Evolutionary conservation across 2,888 invertebrate species (phyloP).

Genomic region (Acanthosoma haemorrhoidale): DNA sequence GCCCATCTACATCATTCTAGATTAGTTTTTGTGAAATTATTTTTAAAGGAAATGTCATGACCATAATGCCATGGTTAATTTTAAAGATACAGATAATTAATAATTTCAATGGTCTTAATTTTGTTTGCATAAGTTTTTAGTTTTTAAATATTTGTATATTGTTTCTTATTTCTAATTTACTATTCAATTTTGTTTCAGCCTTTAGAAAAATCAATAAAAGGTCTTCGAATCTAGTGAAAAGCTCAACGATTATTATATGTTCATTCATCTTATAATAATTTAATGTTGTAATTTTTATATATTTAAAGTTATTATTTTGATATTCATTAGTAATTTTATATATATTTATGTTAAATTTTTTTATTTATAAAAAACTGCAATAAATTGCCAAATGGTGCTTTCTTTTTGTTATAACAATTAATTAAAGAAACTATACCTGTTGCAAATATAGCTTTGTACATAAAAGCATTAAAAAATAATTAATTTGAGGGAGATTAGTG

Average conservation of each 20-base stretch:
- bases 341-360: constrained; percentile 22
- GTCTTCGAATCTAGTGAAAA: constrained; percentile 53
- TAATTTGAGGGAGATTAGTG: not conserved
- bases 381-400: constrained; percentile 28
- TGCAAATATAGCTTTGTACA: too few species aligned
- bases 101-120: too few species aligned
- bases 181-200: constrained; percentile 45
- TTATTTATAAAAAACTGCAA: constrained; percentile 14
- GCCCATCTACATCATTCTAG: too few species aligned
- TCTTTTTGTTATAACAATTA: constrained; percentile 12
- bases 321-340: constrained; percentile 21
- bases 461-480: not conserved
- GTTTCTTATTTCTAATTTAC: not conserved
- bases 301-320: not conserved
- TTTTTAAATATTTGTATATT: not conserved
- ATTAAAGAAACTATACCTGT: not conserved
- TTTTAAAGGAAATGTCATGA: too few species aligned
- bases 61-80: too few species aligned
- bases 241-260: not conserved
- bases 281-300: constrained; percentile 18
- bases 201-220: constrained; percentile 62
- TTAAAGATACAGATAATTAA: too few species aligned
- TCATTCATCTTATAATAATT: constrained; percentile 9
- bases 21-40: too few species aligned
- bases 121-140: too few species aligned